Conservation (phyloP, 92 coral and sea anemone species). For the Epizoanthus rinbou region DNA sequence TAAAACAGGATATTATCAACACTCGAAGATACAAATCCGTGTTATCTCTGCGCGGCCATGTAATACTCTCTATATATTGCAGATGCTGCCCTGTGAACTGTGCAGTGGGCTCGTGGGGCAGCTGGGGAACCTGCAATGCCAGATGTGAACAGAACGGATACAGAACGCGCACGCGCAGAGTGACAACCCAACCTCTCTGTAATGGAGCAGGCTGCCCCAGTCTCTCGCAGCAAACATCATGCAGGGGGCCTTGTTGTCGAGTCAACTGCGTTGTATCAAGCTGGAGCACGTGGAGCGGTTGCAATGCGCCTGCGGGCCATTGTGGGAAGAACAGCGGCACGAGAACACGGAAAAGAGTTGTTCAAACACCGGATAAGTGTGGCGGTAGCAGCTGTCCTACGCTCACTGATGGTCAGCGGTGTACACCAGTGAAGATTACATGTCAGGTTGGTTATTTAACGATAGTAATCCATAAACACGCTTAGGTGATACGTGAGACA, state of each 20-base stretch:
- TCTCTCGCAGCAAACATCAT: slow-evolving; percentile 52
- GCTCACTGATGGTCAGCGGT: slow-evolving; percentile 53
- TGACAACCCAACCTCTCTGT: slow-evolving; percentile 66
- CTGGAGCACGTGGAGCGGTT: slow-evolving; percentile 89
- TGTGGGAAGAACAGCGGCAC: slow-evolving; percentile 78
- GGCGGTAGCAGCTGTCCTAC: slow-evolving; percentile 82
- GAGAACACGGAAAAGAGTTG: slow-evolving; percentile 70
- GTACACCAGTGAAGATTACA: slow-evolving; percentile 85
- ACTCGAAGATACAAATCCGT: too few relatives aligned
- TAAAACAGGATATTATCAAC: too few relatives aligned
- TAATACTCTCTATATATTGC: slow-evolving; percentile 56
- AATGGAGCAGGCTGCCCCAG: slow-evolving; percentile 78
- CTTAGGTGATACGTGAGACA: too few relatives aligned
- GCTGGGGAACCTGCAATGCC: slow-evolving; percentile 42
- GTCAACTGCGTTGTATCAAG: slow-evolving; percentile 79
- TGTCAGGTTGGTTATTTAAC: slow-evolving; percentile 60
- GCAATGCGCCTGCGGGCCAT: slow-evolving; percentile 60
- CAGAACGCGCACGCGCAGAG: slow-evolving; percentile 67
- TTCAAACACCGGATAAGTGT: slow-evolving; percentile 64
- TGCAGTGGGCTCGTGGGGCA: slow-evolving; percentile 41
- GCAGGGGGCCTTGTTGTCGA: slow-evolving; percentile 72
- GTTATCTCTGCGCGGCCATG: too few relatives aligned
- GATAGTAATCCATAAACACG: too few relatives aligned
- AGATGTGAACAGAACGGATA: slow-evolving; percentile 56
- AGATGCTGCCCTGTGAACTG: slow-evolving; percentile 96